Evolutionary conservation across 2,888 invertebrate species (phyloP), one percentile per base, ranked within the genome.

Genomic region (Volucella inflata): DNA sequence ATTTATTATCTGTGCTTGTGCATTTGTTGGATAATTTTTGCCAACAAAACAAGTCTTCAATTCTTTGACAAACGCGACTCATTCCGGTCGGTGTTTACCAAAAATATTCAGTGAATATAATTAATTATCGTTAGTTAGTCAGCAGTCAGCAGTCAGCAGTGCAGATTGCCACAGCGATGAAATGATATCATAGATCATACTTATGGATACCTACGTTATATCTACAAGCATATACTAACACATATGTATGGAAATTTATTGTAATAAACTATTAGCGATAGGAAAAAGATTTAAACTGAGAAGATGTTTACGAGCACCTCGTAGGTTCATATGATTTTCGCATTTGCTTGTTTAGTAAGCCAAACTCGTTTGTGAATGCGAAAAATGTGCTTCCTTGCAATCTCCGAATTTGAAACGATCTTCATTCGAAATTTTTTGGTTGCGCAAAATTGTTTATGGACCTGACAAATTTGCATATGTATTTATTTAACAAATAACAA

Each of bases 101-200:
- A 12, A 59, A 68, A 68, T n/a, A 16, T 38, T 42, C 38, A 36
- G 38, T 59, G 44, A 68, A 30, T 14, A 12, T 42, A 75, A 70
- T 62, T 53, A 79, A 65, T 67, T 55, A 60, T 50, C 53, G 21
- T 70, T 46, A 55, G 48, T 59, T 59, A 16, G 16, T 50, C 60
- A 60, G 38, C 21, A 16, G 30, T 6, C 30, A 30, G 30, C 30
- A 51, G 14, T 51, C 40, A 71, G 16, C 75, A 77, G 62, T 60
- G 70, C 48, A 70, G 57, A 62, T 65, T 51, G 14, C 38, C 62
- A 16, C 51, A 65, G 21, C n/a, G 38, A 53, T 40, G 11, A 44
- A 68, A 70, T 80, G 84, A 84, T 84, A 75, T 84, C 84, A 84
- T 84, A 65, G 75, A 79, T 65, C 51, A 68, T 30, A 79, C 60